Conservation (phyloP, 2,113 vertebrate genomes). For the Bos indicus region DNA sequence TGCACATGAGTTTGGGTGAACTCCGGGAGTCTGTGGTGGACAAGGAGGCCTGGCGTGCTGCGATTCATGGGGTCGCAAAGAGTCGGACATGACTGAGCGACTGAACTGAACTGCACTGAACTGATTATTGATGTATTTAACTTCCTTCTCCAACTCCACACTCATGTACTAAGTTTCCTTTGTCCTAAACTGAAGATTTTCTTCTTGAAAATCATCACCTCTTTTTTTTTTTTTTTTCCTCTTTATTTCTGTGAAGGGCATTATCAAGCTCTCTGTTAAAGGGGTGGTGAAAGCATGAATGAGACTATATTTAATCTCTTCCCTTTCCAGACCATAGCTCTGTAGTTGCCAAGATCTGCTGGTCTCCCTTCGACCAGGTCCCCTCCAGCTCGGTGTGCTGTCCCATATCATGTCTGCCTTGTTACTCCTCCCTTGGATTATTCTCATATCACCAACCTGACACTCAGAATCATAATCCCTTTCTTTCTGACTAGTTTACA, state of each 20-base stretch:
- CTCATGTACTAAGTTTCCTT: neutral
- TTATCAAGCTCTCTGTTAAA: neutral
- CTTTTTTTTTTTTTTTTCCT: neutral
- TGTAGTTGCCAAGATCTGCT: neutral
- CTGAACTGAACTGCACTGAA: no score
- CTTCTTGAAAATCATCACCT: neutral
- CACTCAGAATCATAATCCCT: neutral
- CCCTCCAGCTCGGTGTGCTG: accelerated
- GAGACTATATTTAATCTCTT: neutral
- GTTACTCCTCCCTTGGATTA: neutral
- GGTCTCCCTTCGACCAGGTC: neutral
- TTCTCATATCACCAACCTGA: neutral
- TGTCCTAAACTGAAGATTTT: neutral
- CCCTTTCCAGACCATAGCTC: neutral
- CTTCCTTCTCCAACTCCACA: neutral
- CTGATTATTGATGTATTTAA: neutral
- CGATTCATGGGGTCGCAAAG: no score
- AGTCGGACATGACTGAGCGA: no score
- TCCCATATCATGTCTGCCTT: neutral
- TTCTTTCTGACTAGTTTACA: neutral
- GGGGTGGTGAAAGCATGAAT: neutral
- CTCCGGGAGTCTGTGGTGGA: no score
- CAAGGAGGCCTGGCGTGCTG: no score
- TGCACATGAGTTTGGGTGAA: no score
- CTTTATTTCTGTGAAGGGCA: neutral